Base-by-base conservation (phyloP, 2,797 vertebrate genomes). In the Aulostomus chinensis region DNA sequence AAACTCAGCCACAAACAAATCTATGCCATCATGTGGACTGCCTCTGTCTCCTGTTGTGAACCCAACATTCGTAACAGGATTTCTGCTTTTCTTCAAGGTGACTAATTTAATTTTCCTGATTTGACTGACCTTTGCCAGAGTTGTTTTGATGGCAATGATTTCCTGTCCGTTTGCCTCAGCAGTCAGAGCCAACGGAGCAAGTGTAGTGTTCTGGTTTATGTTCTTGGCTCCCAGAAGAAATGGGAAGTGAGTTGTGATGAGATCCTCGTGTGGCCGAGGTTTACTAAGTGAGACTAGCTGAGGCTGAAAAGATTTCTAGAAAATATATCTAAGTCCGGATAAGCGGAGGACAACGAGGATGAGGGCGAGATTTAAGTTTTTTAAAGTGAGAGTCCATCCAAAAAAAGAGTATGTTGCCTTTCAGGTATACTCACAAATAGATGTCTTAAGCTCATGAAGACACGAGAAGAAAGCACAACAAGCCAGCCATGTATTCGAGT, bases 81-180 rank as follows among this genome's bases (percentile, higher is more conserved):
- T 83, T 73, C 80, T 87, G 78, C 83, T 92, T 90, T 87, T 76
- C 83, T 86, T 93, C 87, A 91, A 92, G 86, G 88, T 94, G 94
- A 95, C 93, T 94, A 93, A 94, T 95, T 93, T 90, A 80, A 95
- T 96, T 94, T 92, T 75, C 76, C 87, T 83, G 83, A 92, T 95
- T 93, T 92, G 89, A 91, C 89, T 93, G 94, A 96, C 94, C 94
- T 97, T 94, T 93, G 88, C 89, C 86, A 84, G 86, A 91, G 90
- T 88, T 93, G 89, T 91, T 96, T 93, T 93, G 88, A 90, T 75
- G 90, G 70, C 91, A 96, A 95, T 90, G 94, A 96, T 96, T 97
- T 97, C 88, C 94, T 97, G 94, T 97, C 95, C 82, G 83, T 89
- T 92, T 88, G 84, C 83, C 80, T 96, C 90, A 90, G 86, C 55